Conservation (phyloP, 1,140 invertebrate species). For the Forficula auricularia region DNA sequence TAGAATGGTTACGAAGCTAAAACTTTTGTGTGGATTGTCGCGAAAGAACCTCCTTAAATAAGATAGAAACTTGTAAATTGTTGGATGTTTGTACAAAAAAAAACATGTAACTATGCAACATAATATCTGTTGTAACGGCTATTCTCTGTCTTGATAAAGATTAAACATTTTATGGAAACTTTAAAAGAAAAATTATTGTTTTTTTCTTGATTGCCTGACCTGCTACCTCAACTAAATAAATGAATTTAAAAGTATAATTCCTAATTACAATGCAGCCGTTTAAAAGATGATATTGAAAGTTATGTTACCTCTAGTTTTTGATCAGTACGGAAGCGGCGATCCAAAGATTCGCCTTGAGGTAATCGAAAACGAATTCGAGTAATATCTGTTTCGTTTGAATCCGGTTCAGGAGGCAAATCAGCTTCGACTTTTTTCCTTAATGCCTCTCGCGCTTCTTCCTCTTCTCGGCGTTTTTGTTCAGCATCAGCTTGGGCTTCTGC, state of each 20-base stretch:
- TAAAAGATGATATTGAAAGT: not conserved
- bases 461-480: not conserved
- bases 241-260: not conserved
- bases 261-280: no score
- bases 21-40: no score
- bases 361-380: constrained; percentile 59
- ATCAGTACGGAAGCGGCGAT: constrained; percentile 49
- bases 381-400: constrained; percentile 34
- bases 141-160: not conserved
- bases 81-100: no score
- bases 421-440: constrained; percentile 36
- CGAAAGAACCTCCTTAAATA: no score
- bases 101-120: no score
- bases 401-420: constrained; percentile 42
- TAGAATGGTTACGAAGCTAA: no score
- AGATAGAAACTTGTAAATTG: no score
- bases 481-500: not conserved
- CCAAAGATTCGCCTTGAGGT: constrained; percentile 52
- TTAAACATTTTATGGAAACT: not conserved
- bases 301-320: constrained; percentile 40
- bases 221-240: not conserved
- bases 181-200: no score
- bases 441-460: constrained; percentile 22
- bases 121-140: not conserved
- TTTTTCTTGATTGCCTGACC: not conserved